Evolutionary conservation across 2,888 invertebrate genomes (phyloP).

Genomic region (Diploptera punctata): DNA sequence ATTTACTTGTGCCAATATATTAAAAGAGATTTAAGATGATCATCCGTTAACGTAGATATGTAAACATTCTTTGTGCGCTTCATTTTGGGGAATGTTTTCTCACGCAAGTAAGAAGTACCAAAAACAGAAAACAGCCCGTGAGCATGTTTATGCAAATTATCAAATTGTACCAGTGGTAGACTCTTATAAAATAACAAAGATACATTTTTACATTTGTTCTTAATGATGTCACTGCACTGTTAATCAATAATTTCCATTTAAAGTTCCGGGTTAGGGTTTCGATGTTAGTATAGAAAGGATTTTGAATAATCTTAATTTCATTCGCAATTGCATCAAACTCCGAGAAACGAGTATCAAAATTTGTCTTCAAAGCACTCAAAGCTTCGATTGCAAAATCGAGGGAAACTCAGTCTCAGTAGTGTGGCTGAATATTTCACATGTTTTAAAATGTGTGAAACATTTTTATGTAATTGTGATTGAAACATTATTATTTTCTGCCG

Average conservation of each 20-base stretch:
- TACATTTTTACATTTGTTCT: conserved; percentile 46
- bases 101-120: not conserved
- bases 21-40: too few species aligned
- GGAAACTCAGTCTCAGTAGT: too few species aligned
- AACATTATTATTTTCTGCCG: too few species aligned
- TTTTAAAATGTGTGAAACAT: conserved; percentile 33
- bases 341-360: not conserved
- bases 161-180: not conserved
- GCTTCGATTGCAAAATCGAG: too few species aligned
- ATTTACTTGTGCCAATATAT: too few species aligned
- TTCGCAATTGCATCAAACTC: not conserved
- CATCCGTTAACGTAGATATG: too few species aligned
- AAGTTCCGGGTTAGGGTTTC: not conserved
- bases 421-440: too few species aligned
- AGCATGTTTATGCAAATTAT: not conserved
- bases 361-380: too few species aligned
- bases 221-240: conserved; percentile 37
- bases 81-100: too few species aligned
- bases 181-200: not conserved
- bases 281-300: not conserved
- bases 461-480: conserved; percentile 39
- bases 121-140: not conserved
- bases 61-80: too few species aligned
- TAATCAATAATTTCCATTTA: conserved; percentile 25
- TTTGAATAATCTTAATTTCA: conserved; percentile 3